Evolutionary conservation across 2,888 invertebrate genomes (phyloP), one percentile per base, ranked within the genome.

Genomic region (Trichogramma dendrolimi): DNA sequence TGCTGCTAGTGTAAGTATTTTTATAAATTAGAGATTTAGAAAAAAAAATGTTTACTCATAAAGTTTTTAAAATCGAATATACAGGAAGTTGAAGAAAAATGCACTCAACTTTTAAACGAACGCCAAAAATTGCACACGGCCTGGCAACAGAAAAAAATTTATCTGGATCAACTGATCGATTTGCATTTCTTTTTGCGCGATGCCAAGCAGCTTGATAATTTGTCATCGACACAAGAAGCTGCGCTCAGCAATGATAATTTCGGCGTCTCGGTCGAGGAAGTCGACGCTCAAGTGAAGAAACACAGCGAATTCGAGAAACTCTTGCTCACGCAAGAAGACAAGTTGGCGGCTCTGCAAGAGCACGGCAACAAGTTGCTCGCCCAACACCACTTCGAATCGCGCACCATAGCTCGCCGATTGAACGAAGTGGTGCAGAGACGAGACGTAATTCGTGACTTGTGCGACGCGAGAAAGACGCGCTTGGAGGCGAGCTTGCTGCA

Each of bases 301-400:
- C 96, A 97, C 71, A 96, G 95, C 71, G 95, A 93, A 4, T 96
- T 98, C 77, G 95, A 95, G 77, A 94, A 94, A 72, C 81, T 96
- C 0, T 85, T 97, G 6, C 87, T 87, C 10, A 90, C 92, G 0
- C 89, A 94, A 82, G 94, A 95, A 69, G 96, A 96, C 77, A 93
- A 94, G 80, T 83, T 95, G 27, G 84, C 86, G 0, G 85, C 90
- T 0, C 80, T 96, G 52, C 88, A 91, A 77, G 89, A 88, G 62
- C 93, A 94, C 74, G 95, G 94, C 0, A 87, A 88, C 63, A 94
- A 95, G 77, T 82, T 98, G 55, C 82, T 96, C 41, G 87, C 89
- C 48, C 94, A 94, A 78, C 89, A 92, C 77, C 97, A 98, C 78
- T 96, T 96, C 71, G 94, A 96, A 71, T 90, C 90, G 67, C 84